Evolutionary conservation across 2,888 invertebrate species (phyloP), one percentile per base, ranked within the genome.

Genomic region (Andrena bicolor): DNA sequence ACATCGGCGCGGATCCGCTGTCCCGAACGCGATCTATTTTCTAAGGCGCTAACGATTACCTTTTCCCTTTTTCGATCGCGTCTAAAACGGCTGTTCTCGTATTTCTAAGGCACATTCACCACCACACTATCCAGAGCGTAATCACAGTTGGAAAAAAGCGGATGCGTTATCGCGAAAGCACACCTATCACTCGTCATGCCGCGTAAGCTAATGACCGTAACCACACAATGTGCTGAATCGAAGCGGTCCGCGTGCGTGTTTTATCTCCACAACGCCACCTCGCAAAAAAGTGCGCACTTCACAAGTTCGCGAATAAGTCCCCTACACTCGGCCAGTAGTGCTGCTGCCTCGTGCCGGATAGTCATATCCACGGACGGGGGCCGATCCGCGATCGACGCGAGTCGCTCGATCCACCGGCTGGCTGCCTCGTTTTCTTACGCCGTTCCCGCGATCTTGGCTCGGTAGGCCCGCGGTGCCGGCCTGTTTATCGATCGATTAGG

Each of bases 181-280:
- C 90, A 91, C 89, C 89, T 91, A 90, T 91, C 91, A 85, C 86
- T 87, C 81, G 90, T 89, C 87, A 87, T 90, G 86, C 83, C 90
- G 89, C 87, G 86, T 85, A 87, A 89, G 89, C 87, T 87, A 90
- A 89, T 89, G 85, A 89, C 88, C 89, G 85, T 86, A 90, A 89
- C 56, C 56, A 56, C 56, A 56, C 89, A 89, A 90, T 88, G 89
- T 89, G 85, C 86, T 84, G 85, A 81, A 87, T 84, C 80, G 77
- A 82, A 88, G 79, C 78, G 84, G 78, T 83, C 79, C 76, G 82
- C 83, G 82, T 56, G 56, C 56, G 56, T 56, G 56, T 82, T 84
- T 83, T 89, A 89, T 88, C 86, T 87, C 74, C 82, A 86, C 81
- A 82, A 86, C 89, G 89, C 85, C 88, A 89, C 86, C 85, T 85